Base-by-base conservation (phyloP, 2,888 invertebrate genomes). In the Nomada fabriciana region DNA sequence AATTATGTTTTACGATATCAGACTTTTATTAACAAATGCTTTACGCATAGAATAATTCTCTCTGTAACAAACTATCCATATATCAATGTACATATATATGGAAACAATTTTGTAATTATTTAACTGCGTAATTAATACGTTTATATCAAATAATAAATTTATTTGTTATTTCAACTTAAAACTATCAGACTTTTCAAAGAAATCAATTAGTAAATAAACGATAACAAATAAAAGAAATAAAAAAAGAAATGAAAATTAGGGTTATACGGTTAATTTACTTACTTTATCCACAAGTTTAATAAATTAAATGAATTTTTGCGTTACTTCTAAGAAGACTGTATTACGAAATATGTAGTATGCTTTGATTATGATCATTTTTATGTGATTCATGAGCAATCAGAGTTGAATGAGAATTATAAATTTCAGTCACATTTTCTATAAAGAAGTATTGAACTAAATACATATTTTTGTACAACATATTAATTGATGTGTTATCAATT, bases 101-200 rank as follows among this genome's bases (percentile, higher is more conserved):
- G 59, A 82, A 79, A 61, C 69, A 80, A 47, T 83, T 76, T 79
- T 74, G 68, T 73, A 86, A 83, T 74, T 71, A 72, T 80, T 80
- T 60, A 60, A 82, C n/a, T 43, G 72, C 42, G 43, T 84, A 71
- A 76, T 67, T 80, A 59, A 25, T 11, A 70, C n/a, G 64, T 75
- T 65, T 76, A 80, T 53, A 63, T 75, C 59, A 70, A 84, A 80
- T 67, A 74, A 85, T 76, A 81, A 74, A 71, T 78, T 76, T 68
- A 76, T 69, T 78, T 71, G n/a, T 83, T 59, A 71, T 5, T 18
- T 74, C 47, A 88, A 84, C 85, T 82, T 89, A 89, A 85, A 85
- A 75, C 80, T 89, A 89, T 88, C 86, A 89, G 88, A 89, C 86
- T 89, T 88, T 50, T 23, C n/a, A 60, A 80, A 75, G 84, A 47